Percentiles rank a stretch among this genome's conserved stretches.
These are phyloP conservation scores for Dynastes grantii DNA, from an alignment of 2,888 invertebrate species.

Conservation along the genomic window DNA sequence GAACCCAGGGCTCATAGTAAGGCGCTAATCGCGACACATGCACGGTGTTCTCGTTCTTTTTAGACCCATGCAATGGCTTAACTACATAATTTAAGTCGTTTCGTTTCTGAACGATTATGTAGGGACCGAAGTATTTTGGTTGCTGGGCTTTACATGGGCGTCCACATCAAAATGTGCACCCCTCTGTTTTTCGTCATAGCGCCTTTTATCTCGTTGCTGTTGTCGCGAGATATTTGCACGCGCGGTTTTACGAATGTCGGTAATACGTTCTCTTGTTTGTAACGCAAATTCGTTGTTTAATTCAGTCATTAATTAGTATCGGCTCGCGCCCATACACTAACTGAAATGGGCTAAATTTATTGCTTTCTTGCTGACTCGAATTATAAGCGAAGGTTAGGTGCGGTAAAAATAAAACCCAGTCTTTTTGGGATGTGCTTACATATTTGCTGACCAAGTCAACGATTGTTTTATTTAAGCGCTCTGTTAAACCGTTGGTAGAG, in stretches of 20 bases:
- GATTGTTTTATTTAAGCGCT: background rate
- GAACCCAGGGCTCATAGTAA: too few species aligned
- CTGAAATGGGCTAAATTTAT: background rate
- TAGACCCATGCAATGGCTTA: background rate
- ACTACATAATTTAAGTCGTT: background rate
- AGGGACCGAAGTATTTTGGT: background rate
- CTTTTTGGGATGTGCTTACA: background rate
- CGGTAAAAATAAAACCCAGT: background rate
- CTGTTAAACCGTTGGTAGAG: background rate
- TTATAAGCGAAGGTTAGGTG: background rate
- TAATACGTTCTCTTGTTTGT: background rate
- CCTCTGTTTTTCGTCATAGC: background rate
- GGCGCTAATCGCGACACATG: too few species aligned
- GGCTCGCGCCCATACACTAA: slow-evolving; percentile 38
- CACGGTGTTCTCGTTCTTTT: background rate
- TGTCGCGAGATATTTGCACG: background rate
- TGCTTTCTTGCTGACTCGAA: background rate
- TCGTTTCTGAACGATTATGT: background rate
- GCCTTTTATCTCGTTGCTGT: background rate
- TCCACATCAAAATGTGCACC: background rate
- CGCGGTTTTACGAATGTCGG: background rate
- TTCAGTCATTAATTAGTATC: background rate
- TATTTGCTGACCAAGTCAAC: background rate
- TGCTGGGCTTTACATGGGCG: background rate
- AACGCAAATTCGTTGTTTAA: background rate